Evolutionary conservation across 2,888 invertebrate genomes (phyloP), one percentile per base, ranked within the genome.

Genomic region (Epinotia demarniana): DNA sequence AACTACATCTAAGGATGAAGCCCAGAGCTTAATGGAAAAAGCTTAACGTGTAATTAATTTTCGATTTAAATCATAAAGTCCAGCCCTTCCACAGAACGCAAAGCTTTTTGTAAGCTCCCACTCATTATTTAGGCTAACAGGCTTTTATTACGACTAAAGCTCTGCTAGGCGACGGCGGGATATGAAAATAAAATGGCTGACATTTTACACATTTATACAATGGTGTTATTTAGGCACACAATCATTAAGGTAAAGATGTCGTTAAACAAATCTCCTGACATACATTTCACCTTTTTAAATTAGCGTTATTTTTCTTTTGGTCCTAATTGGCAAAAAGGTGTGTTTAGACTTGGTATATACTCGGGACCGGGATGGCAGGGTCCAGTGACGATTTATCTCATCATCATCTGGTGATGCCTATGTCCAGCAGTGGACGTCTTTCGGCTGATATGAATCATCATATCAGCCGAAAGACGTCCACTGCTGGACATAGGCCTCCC

Each of bases 81-180:
- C 49, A 13, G 6, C 57, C 12, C 23, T 63, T 58, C 53, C 18
- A 70, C 19, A 58, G n/a, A 46, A 18, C 46, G 49, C 55, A n/a
- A 61, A 64, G 74, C 63, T 58, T 63, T 69, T 74, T 64, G 74
- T 63, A 62, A 63, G 63, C 69, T 49, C 23, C 61, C 39, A 16
- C 57, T 70, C 57, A 70, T 63, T 70, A 74, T 74, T 74, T 73
- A 57, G 57, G 8, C 69, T 74, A 74, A 70, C 57, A 39, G 69
- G 46, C 23, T 66, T 74, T 69, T 70, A 69, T 49, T 49, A 23
- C 60, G n/a, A 69, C 43, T 67, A 39, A 62, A 61, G 53, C 61
- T 55, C 53, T 53, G 16, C 19, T 19, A 61, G 53, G 43, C 18
- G 9, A 60, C 19, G 49, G 60, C 53, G 33, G 33, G 39, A 55